These are phyloP conservation scores for Galeopterus variegatus DNA, from an alignment of 2,113 vertebrate genomes.

Conservation along the genomic window DNA sequence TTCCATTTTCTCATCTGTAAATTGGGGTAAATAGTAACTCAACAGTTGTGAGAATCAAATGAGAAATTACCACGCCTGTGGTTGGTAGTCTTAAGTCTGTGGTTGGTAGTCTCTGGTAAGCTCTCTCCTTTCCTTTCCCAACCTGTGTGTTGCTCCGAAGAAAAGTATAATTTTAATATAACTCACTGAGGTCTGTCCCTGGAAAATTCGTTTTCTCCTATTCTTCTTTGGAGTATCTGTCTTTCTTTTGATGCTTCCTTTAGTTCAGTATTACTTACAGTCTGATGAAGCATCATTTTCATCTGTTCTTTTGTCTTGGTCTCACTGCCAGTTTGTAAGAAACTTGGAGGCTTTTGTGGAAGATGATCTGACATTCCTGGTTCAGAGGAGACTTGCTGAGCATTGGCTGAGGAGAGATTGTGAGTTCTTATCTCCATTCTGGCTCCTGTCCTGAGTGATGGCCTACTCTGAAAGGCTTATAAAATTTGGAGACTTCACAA, in stretches of 20 bases:
- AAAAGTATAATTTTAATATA: neutral
- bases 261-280: neutral
- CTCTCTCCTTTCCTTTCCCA: neutral
- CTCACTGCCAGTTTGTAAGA: constrained; percentile 7
- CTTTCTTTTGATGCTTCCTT: neutral
- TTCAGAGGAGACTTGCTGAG: neutral
- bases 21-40: neutral
- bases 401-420: neutral
- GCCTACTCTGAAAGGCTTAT: neutral
- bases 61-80: neutral
- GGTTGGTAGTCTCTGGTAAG: neutral
- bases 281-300: neutral
- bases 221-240: neutral
- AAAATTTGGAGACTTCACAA: constrained; percentile 61
- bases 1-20: neutral
- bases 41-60: neutral
- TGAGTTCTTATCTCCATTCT: neutral
- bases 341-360: neutral
- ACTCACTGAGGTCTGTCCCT: neutral
- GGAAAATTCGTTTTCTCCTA: neutral
- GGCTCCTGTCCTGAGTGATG: neutral
- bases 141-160: neutral
- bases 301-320: neutral
- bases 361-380: neutral
- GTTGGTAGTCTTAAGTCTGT: neutral